Evolutionary conservation across 2,113 vertebrate species (phyloP).

Genomic region (Epinephelus moara): DNA sequence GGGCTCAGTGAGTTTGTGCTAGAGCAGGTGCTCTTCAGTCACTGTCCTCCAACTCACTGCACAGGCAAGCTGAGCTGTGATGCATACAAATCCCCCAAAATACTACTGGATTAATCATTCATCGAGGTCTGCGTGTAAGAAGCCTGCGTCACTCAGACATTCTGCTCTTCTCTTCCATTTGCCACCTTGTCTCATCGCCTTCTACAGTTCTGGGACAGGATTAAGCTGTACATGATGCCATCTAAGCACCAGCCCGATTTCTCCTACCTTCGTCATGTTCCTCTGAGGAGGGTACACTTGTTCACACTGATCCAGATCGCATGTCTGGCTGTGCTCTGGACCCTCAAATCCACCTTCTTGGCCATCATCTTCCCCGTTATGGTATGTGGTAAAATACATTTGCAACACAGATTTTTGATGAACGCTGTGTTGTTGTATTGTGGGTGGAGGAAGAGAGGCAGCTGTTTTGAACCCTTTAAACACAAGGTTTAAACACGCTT

Average conservation of each 20-base stretch:
- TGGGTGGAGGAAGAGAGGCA: background rate
- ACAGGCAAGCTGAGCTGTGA: slow-evolving; percentile 4
- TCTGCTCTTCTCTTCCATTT: background rate
- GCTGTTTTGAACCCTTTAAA: background rate
- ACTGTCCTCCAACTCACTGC: background rate
- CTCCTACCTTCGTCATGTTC: slow-evolving; percentile 92
- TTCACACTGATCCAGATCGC: slow-evolving; percentile 93
- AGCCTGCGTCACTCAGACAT: slow-evolving; percentile 10
- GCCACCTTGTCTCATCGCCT: background rate
- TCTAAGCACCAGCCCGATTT: slow-evolving; percentile 97
- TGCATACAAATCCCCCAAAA: slow-evolving; percentile 3
- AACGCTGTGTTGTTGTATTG: background rate
- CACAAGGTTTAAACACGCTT: background rate
- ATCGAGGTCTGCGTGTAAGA: slow-evolving; percentile 20
- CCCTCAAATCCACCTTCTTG: slow-evolving; percentile 89
- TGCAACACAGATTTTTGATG: background rate
- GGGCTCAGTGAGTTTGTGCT: background rate
- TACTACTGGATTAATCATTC: slow-evolving; percentile 12
- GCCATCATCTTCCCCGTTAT: slow-evolving; percentile 90
- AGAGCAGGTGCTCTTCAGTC: slow-evolving; percentile 1
- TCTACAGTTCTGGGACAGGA: slow-evolving; percentile 95
- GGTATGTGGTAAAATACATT: slow-evolving; percentile 78
- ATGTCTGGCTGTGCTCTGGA: slow-evolving; percentile 94
- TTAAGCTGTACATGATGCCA: slow-evolving; percentile 97
- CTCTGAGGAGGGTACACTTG: slow-evolving; percentile 93